phyloP scores from a whole-genome alignment of 2,797 vertebrate genomes.

The Lophius americanus region DNA sequence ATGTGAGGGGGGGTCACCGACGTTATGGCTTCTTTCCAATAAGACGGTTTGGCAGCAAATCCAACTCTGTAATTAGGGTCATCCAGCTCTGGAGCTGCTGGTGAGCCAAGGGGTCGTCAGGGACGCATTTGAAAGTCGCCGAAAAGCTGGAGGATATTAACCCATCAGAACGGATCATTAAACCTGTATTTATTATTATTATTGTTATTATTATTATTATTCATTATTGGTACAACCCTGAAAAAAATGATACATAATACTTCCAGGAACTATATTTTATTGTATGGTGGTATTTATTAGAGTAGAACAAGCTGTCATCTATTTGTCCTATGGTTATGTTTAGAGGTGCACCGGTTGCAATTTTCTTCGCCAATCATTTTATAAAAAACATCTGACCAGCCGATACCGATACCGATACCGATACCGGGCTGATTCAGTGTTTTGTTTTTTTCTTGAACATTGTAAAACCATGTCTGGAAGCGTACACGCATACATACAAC shows the following conservation, averaged over 20 bases:
- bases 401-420: too few species aligned
- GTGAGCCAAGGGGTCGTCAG: conserved; percentile 49
- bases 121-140: conserved; percentile 68
- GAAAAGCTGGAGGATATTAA: conserved; percentile 37
- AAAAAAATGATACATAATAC: not conserved
- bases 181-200: not conserved
- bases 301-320: conserved; percentile 50
- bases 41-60: conserved; percentile 75
- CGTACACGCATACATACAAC: too few species aligned
- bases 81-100: conserved; percentile 51
- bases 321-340: conserved; percentile 36
- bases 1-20: conserved; percentile 78
- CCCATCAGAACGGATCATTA: conserved; percentile 17
- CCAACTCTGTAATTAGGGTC: conserved; percentile 76
- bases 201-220: not conserved
- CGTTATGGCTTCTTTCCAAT: conserved; percentile 73
- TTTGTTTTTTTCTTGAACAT: too few species aligned
- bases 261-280: too few species aligned
- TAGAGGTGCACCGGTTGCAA: too few species aligned
- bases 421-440: too few species aligned
- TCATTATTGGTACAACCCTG: not conserved
- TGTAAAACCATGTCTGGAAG: too few species aligned
- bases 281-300: too few species aligned
- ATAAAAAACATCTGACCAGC: too few species aligned
- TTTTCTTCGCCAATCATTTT: too few species aligned